Percentiles rank a stretch among this genome's conserved stretches.
Conservation (phyloP, 2,888 invertebrate genomes). For the Volucella inflata region DNA sequence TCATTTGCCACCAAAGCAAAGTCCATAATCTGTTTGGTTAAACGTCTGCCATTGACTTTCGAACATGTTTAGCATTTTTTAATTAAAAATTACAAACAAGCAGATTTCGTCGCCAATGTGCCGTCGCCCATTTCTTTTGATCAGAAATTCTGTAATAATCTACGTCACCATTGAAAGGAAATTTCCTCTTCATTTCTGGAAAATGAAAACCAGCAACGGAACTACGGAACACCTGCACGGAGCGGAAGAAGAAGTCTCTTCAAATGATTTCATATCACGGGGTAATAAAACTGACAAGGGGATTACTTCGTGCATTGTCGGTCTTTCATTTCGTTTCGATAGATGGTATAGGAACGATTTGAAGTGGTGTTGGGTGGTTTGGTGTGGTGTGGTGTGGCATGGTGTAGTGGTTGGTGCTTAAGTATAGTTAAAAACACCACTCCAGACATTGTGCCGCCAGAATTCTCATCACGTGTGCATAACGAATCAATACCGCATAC, state of each 20-base stretch:
- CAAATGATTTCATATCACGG: slow-evolving; percentile 73
- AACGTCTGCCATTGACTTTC: slow-evolving; percentile 45
- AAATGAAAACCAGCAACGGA: slow-evolving; percentile 41
- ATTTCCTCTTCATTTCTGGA: slow-evolving; percentile 55
- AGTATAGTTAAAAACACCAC: slow-evolving; percentile 47
- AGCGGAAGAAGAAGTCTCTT: slow-evolving; percentile 67
- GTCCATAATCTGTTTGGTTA: no score
- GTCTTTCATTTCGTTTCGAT: slow-evolving; percentile 21
- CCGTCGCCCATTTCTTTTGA: background rate
- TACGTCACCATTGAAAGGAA: slow-evolving; percentile 65
- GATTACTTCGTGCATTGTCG: slow-evolving; percentile 70
- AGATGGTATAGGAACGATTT: slow-evolving; percentile 22
- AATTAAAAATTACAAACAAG: slow-evolving; percentile 59
- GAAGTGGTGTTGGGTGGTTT: no score
- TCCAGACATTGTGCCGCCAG: slow-evolving; percentile 73
- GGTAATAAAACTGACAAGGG: slow-evolving; percentile 72
- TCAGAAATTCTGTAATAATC: slow-evolving; percentile 38
- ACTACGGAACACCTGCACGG: slow-evolving; percentile 71
- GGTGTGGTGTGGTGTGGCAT: background rate
- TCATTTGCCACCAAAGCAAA: no score
- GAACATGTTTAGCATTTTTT: slow-evolving; percentile 61
- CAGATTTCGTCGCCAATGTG: slow-evolving; percentile 17
- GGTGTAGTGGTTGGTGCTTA: background rate
- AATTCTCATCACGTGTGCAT: slow-evolving; percentile 75
- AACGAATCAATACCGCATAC: slow-evolving; percentile 75